These are phyloP conservation scores for Pagrus major DNA, from an alignment of 2,113 vertebrate species.

Conservation along the genomic window DNA sequence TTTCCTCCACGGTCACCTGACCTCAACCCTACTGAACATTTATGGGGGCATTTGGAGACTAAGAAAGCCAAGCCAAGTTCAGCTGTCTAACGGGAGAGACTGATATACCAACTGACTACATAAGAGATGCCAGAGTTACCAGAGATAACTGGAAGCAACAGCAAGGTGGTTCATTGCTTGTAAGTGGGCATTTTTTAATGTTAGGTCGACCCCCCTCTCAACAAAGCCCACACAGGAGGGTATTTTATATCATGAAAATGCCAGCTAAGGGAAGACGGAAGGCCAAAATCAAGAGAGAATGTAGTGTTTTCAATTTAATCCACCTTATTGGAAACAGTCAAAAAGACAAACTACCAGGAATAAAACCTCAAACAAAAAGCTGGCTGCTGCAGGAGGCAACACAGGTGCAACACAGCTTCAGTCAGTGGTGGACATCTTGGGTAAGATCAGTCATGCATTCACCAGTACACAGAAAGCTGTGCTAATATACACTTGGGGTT, in stretches of 20 bases:
- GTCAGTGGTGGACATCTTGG: background rate
- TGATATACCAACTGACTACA: background rate
- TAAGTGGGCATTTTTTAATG: too few species aligned
- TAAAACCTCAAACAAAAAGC: background rate
- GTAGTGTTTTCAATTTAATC: constrained; percentile 14
- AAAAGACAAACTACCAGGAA: background rate
- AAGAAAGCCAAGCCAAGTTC: too few species aligned
- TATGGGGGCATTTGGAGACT: too few species aligned
- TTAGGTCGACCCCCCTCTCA: too few species aligned
- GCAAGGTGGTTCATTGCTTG: background rate
- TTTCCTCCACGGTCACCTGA: too few species aligned
- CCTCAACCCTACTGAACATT: too few species aligned
- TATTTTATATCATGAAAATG: constrained; percentile 27
- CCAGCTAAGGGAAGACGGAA: background rate
- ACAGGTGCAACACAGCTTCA: background rate
- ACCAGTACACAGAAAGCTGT: background rate
- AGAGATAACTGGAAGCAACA: background rate
- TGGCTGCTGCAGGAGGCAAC: background rate
- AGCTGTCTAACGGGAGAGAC: background rate
- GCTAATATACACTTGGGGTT: background rate
- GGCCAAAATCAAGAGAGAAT: constrained; percentile 17
- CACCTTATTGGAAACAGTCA: background rate
- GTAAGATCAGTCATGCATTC: background rate
- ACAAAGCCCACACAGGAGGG: constrained; percentile 1
- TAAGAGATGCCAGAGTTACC: background rate